Evolutionary conservation across 2,888 invertebrate species (phyloP), one percentile per base, ranked within the genome.

Genomic region (Torymus auratus): DNA sequence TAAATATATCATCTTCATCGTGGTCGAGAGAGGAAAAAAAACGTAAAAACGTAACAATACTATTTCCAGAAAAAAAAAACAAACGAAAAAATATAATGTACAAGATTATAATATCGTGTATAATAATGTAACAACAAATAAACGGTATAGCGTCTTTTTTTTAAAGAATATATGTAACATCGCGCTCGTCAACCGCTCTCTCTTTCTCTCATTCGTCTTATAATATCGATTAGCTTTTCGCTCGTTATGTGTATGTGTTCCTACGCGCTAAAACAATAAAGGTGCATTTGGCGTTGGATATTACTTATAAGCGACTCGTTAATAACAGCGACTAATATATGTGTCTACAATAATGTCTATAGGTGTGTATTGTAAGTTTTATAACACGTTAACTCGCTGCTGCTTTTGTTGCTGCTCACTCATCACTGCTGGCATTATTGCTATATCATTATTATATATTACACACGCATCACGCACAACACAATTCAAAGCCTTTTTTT

Each of bases 31-130:
- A 5, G 10, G 70, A 80, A 75, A 67, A 68, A 80, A 80, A 60
- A 70, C 56, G 61, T 70, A 60, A 41, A 41, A 41, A 41, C 41
- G 41, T 41, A 41, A 41, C 41, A 41, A 74, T 50, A 69, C 73
- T 82, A 55, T 20, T 72, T 61, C 14, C 72, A 74, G 76, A 82
- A 61, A 78, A 74, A 71, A 50, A 73, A 71, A 82, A 73, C 58
- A 73, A 73, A 41, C 41, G 41, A 41, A 41, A 41, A 41, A 41
- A 41, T 7, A 41, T 41, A 41, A 73, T 70, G 20, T 76, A 82
- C 75, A 76, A 80, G 69, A 71, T 41, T 7, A 41, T 41, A 41
- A 41, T 68, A 71, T 69, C 50, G 56, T 77, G 17, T 60, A 65
- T 72, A 60, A n/a, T n/a, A n/a, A n/a, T 67, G 28, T 76, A 76